Base-by-base conservation (phyloP, 1,140 invertebrate species). In the Eurosta solidaginis region DNA sequence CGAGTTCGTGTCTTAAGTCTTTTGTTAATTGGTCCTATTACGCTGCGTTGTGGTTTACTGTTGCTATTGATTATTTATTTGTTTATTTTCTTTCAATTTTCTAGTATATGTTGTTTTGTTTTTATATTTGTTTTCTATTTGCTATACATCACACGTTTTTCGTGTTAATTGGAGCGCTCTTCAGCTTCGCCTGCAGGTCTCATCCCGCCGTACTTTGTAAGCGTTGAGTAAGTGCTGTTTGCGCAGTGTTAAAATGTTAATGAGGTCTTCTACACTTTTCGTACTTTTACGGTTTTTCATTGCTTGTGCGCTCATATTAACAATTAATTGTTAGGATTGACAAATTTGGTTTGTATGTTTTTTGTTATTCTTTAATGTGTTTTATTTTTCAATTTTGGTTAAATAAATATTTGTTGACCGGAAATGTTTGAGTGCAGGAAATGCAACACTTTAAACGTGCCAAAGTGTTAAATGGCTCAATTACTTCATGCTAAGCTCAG, bases 401-500 rank as follows among this genome's bases (percentile, higher is more conserved):
- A 68, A 52, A 52, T 52, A 52, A 20, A 68, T 68, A 22, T 68
- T 68, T 68, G 33, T 68, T 68, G n/a, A 27, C 59, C 59, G 59
- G 59, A 68, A 68, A 68, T 68, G 59, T 68, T 68, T 42, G 59
- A 68, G n/a, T 29, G 27, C 59, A 68, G 59, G 59, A 68, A 40
- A 40, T 68, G n/a, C 33, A 42, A 40, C 59, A 40, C n/a, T 68
- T 40, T 68, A 40, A 68, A 68, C 33, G 36, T 68, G 59, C 22
- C 59, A 36, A n/a, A 27, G n/a, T 7, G 27, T 17, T 12, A 40
- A 68, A 68, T 68, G 59, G 59, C 59, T 68, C 14, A 36, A 68
- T 68, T 68, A 40, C 20, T 36, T 27, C n/a, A n/a, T n/a, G n/a
- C n/a, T n/a, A n/a, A n/a, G n/a, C n/a, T n/a, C n/a, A n/a, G n/a